These are phyloP conservation scores for Vanessa atalanta DNA, from an alignment of 1,140 invertebrate genomes.

Conservation along the genomic window DNA sequence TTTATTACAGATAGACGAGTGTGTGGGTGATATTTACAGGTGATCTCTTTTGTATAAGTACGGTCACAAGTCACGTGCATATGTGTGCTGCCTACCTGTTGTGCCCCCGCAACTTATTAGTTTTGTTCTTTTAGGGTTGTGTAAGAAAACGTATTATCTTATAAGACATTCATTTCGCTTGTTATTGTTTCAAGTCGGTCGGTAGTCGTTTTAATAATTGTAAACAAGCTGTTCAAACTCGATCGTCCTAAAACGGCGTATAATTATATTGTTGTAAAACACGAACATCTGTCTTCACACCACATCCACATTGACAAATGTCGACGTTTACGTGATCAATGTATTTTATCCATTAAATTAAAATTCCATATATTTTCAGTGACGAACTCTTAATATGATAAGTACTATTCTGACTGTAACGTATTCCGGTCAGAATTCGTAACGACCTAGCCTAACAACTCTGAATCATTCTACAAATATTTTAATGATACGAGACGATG, in stretches of 20 bases:
- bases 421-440: no score
- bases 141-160: conserved; percentile 62
- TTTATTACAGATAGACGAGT: conserved; percentile 56
- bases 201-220: conserved; percentile 41
- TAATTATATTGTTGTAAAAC: no score
- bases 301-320: no score
- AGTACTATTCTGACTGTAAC: no score
- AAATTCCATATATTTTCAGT: no score
- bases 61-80: conserved; percentile 69
- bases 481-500: no score
- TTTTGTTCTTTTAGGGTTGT: conserved; percentile 75
- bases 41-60: conserved; percentile 67
- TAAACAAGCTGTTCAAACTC: conserved; percentile 45
- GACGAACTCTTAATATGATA: no score
- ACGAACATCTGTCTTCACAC: no score
- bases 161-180: conserved; percentile 55
- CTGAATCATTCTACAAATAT: no score
- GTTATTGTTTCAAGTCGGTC: conserved; percentile 55
- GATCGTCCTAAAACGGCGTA: conserved; percentile 23
- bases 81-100: conserved; percentile 72
- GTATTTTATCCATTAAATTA: no score
- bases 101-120: conserved; percentile 72
- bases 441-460: no score
- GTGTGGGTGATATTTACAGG: conserved; percentile 65
- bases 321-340: no score